A percentile compares a stretch with the other conserved stretches of the same genome.
phyloP scores from a whole-genome alignment of 2,113 vertebrate genomes.

The Nanorana parkeri region DNA sequence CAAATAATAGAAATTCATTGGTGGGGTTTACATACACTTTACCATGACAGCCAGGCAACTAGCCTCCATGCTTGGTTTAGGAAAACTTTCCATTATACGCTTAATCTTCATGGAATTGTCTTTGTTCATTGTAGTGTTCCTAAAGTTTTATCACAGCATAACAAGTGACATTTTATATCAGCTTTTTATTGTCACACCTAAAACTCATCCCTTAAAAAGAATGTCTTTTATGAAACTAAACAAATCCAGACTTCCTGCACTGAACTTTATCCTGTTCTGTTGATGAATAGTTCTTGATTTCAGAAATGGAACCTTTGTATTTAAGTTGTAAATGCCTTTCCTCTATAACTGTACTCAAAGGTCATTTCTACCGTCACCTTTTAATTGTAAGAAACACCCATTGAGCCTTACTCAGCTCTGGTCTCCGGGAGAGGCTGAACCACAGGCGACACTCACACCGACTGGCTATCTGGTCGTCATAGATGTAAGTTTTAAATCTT shows the following conservation, averaged over 20 bases:
- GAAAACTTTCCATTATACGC: too few species aligned
- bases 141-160: too few species aligned
- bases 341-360: conserved; percentile 66
- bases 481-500: neutral
- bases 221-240: neutral
- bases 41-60: too few species aligned
- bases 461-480: neutral
- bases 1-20: too few species aligned
- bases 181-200: too few species aligned
- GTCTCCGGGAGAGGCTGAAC: neutral
- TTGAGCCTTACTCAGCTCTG: conserved; percentile 5
- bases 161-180: too few species aligned
- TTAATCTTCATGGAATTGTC: too few species aligned
- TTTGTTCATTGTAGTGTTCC: too few species aligned
- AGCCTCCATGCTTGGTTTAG: too few species aligned
- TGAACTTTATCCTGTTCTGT: conserved; percentile 38
- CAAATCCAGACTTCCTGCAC: neutral
- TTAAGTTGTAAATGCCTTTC: conserved; percentile 66
- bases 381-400: conserved; percentile 19
- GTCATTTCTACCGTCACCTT: conserved; percentile 45
- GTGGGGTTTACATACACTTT: too few species aligned
- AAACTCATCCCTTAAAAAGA: neutral
- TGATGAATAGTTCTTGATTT: conserved; percentile 53
- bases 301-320: conserved; percentile 60
- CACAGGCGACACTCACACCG: neutral